phyloP scores from a whole-genome alignment of 2,113 vertebrate genomes.

The Collichthys lucidus region DNA sequence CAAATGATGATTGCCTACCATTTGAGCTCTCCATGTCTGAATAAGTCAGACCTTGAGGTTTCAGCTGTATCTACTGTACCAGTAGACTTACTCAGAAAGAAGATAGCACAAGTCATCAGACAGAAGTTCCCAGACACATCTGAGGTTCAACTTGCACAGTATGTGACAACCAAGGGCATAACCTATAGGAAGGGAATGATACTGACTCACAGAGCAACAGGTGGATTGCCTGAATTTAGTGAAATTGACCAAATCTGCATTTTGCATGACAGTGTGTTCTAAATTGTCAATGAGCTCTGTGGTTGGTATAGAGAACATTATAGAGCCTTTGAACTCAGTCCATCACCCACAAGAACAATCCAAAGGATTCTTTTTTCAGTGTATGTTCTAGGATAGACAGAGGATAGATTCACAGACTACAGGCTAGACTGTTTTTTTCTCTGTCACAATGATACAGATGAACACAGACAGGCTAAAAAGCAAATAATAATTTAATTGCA shows the following conservation, averaged over 20 bases:
- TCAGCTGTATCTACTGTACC: constrained; percentile 31
- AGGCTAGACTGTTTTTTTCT: too few relatives aligned
- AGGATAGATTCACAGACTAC: too few relatives aligned
- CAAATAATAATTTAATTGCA: too few relatives aligned
- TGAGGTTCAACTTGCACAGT: constrained; percentile 24
- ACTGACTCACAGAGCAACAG: neutral
- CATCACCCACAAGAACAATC: too few relatives aligned
- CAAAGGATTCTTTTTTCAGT: too few relatives aligned
- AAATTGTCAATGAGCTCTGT: too few relatives aligned
- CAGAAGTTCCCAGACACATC: neutral
- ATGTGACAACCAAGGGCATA: constrained; percentile 16
- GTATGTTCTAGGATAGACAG: too few relatives aligned
- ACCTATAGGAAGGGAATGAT: constrained; percentile 22
- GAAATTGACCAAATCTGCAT: constrained; percentile 18
- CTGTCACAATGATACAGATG: too few relatives aligned
- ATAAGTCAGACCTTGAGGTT: neutral
- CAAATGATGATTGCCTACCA: constrained; percentile 6
- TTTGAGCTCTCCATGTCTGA: neutral
- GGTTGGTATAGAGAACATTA: too few relatives aligned
- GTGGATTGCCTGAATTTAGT: constrained; percentile 7
- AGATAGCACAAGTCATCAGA: constrained; percentile 29
- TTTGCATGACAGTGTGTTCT: neutral
- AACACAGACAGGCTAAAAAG: too few relatives aligned
- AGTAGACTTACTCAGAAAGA: constrained; percentile 48
- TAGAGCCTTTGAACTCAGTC: too few relatives aligned